Evolutionary conservation across 2,113 vertebrate genomes (phyloP), one percentile per base, ranked within the genome.

Genomic region (Collichthys lucidus): DNA sequence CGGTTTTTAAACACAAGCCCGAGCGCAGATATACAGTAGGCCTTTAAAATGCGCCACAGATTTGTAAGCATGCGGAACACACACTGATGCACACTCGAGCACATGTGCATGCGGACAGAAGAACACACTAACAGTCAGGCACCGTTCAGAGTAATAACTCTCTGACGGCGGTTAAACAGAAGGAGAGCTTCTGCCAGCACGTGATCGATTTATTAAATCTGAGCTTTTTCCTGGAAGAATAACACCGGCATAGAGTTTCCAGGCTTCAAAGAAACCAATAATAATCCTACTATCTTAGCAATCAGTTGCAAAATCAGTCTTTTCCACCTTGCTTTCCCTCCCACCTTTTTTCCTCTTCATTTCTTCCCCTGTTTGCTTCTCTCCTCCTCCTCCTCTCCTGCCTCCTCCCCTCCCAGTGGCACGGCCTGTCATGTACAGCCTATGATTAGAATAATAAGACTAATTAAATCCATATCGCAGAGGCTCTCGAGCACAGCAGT

Each of bases 391-490:
- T 14, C 20, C 50, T 12, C n/a, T 24, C 24, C 69, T 68, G 20
- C 64, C 66, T 64, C 74, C 56, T 75, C 65, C 68, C 82, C 74
- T 87, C 81, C 83, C 83, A 71, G 80, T 86, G 79, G 87, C 77
- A 53, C 16, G 42, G 80, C 81, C 88, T 90, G 90, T 91, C 90
- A 91, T 92, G 89, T 93, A 71, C 77, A 87, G 78, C 88, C 88
- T 90, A 90, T 92, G 91, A 93, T 93, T 93, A 92, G 79, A 89
- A 87, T 91, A 93, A 92, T 92, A 89, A 77, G 87, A 83, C 90
- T 89, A 92, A 92, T 94, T 92, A 90, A 92, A 93, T 88, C 90
- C 90, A 91, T 92, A 91, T 90, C 83, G 61, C 75, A 2, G 64
- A 74, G 70, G 66, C 56, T 83, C 78, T 86, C 59, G 19, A 81